Base-by-base conservation (phyloP, 1,140 invertebrate genomes). In the Temnothorax curvispinosus region DNA sequence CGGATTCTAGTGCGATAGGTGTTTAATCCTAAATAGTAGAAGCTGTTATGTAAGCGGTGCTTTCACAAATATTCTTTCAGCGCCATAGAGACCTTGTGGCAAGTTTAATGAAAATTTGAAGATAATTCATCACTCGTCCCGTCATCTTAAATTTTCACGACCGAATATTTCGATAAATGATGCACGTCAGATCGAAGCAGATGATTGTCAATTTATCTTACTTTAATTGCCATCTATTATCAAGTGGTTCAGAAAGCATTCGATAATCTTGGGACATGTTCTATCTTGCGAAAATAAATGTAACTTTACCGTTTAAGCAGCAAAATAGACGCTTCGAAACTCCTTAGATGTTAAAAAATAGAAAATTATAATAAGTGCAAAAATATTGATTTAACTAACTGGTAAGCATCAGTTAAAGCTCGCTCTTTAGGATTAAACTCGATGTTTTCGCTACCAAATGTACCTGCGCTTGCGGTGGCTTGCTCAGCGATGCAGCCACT, bases 391-490 rank as follows among this genome's bases (percentile, higher is more conserved):
- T 47, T 52, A 21, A 18, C 11, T 27, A 38, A 71, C 3, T 27
- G 27, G 32, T 82, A 44, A 82, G 15, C 27, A 27, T 32, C 5
- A 47, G 15, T 13, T 52, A 3, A 52, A 15, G 18, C 52, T 81
- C 71, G 76, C 69, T 74, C 52, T 84, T 84, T 74, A 75, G 80
- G 69, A 84, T 84, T 84, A 44, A 81, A 84, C 44, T 80, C 67
- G 47, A 81, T 56, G 27, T 64, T 81, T 41, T 81, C 58, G 60
- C 54, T 88, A 88, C 60, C 80, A 88, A 88, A 90, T 90, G 89
- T 90, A 90, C 89, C 89, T 90, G 89, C 88, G 89, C 32, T 85
- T 80, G 69, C 71, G 58, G 54, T 72, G 74, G 80, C 58, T 67
- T 38, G 62, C 80, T 60, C 35, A 74, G 32, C 52, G 64, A 88